Conservation (phyloP, 2,797 vertebrate genomes). For the Dipus sagitta region DNA sequence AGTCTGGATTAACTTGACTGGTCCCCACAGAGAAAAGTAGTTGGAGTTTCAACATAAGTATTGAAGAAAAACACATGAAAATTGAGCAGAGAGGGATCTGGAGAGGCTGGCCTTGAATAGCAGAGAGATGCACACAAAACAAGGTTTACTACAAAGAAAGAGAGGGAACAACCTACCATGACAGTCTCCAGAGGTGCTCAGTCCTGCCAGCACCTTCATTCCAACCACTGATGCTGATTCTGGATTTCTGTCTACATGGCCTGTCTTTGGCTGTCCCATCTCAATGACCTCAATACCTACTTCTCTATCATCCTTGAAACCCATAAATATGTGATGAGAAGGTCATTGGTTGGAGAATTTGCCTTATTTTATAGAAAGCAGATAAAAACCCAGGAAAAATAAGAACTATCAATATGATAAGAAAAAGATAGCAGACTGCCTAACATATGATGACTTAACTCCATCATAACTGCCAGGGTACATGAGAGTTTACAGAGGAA, state of each 20-base stretch:
- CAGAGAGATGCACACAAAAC: neutral
- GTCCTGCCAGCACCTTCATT: neutral
- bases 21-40: neutral
- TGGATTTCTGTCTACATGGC: neutral
- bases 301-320: neutral
- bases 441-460: too few relatives aligned
- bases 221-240: neutral
- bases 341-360: neutral
- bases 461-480: too few relatives aligned
- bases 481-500: too few relatives aligned
- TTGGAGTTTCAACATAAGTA: too few relatives aligned
- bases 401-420: too few relatives aligned
- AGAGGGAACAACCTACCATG: neutral
- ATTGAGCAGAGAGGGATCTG: neutral
- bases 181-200: accelerated
- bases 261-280: neutral
- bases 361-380: too few relatives aligned
- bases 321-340: neutral
- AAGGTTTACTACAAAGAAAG: neutral
- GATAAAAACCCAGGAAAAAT: too few relatives aligned
- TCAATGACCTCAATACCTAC: neutral
- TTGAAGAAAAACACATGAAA: neutral
- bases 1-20: neutral
- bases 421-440: too few relatives aligned
- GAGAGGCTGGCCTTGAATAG: neutral